Evolutionary conservation across 2,888 invertebrate species (phyloP), one percentile per base, ranked within the genome.

Genomic region (Drosophila pseudotakahashii): DNA sequence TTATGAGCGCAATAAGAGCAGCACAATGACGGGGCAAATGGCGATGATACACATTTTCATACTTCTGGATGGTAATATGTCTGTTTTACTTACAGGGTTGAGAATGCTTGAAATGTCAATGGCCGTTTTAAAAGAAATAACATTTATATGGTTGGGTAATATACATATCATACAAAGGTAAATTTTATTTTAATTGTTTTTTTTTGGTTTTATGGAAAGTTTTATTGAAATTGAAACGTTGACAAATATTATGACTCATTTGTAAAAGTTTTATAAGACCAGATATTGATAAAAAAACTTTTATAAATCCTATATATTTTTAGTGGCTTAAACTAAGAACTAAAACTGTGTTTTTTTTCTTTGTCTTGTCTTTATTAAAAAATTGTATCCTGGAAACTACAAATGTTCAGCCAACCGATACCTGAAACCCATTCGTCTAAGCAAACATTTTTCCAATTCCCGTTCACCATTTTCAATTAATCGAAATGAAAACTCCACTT

Each of bases 401-500:
- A 11, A 34, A 11, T 34, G 10, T 34, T 34, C 3, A 14, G 19
- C 1, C 2, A 5, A 2, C 6, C 30, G 4, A 30, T 16, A 16
- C 32, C 11, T 16, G 10, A 30, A 32, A 14, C 47, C 47, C 41
- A 23, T n/a, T 44, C 13, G 4, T 1, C 7, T 13, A 23, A 16
- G 3, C 42, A 7, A 26, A 42, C 51, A 41, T 54, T 48, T 51
- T 26, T 26, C 26, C 26, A 26, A 6, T 26, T 48, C 36, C 37
- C 37, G 23, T 10, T 9, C 23, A 11, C 37, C 45, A 55, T 14
- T 64, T 71, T 73, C 48, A 61, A 59, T 75, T 50, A 63, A 57
- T 32, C 30, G 39, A 53, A 66, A 71, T 41, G 50, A 45, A 50
- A 50, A 77, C 67, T 72, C 54, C 16, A 16, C 52, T 62, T 67